Evolutionary conservation across 2,113 vertebrate genomes (phyloP).

Genomic region (Carollia perspicillata): DNA sequence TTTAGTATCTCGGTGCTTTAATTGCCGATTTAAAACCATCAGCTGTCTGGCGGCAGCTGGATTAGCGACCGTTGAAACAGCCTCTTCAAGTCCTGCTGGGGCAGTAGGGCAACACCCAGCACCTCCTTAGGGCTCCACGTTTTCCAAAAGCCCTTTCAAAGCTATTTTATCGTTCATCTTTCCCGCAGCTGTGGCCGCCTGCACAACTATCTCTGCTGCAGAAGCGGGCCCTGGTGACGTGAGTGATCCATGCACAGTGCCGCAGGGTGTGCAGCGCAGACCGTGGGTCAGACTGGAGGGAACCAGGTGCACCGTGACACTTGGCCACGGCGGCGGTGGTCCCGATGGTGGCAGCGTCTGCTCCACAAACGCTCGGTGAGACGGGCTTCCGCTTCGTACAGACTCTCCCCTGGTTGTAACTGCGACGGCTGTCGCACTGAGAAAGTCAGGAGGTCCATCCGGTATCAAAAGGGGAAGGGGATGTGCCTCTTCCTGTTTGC

Average conservation of each 20-base stretch:
- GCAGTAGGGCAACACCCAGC: background rate
- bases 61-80: constrained; percentile 12
- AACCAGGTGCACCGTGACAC: background rate
- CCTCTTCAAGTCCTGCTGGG: background rate
- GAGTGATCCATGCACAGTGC: background rate
- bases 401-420: background rate
- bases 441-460: background rate
- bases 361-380: background rate
- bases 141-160: background rate
- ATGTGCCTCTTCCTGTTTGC: background rate
- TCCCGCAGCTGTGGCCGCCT: background rate
- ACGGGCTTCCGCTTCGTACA: background rate
- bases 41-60: background rate
- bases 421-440: background rate
- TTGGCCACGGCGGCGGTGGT: background rate
- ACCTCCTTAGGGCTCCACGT: background rate
- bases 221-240: background rate
- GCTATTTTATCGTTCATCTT: background rate
- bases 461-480: background rate
- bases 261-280: background rate
- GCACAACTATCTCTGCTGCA: background rate
- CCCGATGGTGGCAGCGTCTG: background rate
- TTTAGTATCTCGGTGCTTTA: constrained; percentile 24
- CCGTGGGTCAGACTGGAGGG: background rate
- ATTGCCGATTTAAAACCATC: background rate